Percentiles rank a stretch among this genome's conserved stretches.
Evolutionary conservation across 2,888 invertebrate species (phyloP).

Genomic region (Drosophila parthenogenetica): DNA sequence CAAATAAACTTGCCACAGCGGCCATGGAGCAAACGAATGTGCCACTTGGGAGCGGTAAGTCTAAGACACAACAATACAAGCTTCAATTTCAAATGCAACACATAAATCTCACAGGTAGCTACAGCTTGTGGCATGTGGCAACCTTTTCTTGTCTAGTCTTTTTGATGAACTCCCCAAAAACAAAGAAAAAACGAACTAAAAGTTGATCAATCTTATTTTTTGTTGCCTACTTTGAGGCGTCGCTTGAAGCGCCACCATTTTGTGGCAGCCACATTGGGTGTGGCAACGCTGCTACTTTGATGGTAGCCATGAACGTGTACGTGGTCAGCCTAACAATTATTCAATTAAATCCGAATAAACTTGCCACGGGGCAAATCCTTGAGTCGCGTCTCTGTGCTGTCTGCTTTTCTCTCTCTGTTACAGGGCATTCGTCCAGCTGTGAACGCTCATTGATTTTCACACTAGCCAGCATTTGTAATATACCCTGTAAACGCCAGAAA

Average conservation of each 20-base stretch:
- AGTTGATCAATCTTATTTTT: constrained; percentile 8
- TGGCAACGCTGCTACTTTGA: constrained; percentile 12
- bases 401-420: constrained; percentile 11
- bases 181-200: neutral
- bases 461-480: constrained; percentile 58
- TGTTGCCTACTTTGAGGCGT: constrained; percentile 57
- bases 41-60: constrained; percentile 85
- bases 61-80: constrained; percentile 48
- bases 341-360: constrained; percentile 85
- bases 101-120: constrained; percentile 54
- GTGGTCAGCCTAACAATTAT: constrained; percentile 84
- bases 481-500: constrained; percentile 23
- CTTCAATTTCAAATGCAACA: constrained; percentile 55
- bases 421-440: constrained; percentile 43
- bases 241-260: constrained; percentile 30
- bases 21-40: constrained; percentile 77
- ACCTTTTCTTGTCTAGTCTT: neutral
- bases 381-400: neutral
- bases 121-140: constrained; percentile 5
- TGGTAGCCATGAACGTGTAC: constrained; percentile 58
- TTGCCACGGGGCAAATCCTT: constrained; percentile 55
- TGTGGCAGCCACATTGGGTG: constrained; percentile 28
- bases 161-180: neutral
- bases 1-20: constrained; percentile 62
- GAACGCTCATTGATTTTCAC: constrained; percentile 72